Percentiles rank a stretch among this genome's conserved stretches.
Evolutionary conservation across 2,888 invertebrate species (phyloP).

Genomic region (Tetranychus piercei): DNA sequence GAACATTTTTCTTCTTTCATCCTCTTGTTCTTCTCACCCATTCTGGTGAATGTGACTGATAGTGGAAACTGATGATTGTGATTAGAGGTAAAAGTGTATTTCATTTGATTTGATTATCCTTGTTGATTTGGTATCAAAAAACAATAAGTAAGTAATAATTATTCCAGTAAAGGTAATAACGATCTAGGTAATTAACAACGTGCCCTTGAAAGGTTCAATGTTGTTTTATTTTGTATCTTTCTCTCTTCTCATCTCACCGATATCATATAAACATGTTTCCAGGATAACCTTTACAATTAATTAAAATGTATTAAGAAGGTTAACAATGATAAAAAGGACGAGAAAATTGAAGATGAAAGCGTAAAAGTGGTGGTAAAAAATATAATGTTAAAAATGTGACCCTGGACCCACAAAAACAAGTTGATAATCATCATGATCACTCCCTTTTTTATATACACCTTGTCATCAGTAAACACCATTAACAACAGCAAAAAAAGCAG

Average conservation of each 20-base stretch:
- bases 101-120: not conserved
- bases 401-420: not conserved
- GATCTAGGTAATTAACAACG: no score
- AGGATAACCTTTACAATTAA: not conserved
- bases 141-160: not conserved
- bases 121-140: no score
- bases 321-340: not conserved
- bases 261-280: not conserved
- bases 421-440: not conserved
- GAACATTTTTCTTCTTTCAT: not conserved
- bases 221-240: not conserved
- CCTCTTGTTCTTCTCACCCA: not conserved
- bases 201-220: not conserved
- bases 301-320: not conserved
- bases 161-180: not conserved
- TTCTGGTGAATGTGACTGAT: not conserved
- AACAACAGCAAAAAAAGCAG: no score
- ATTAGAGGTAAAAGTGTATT: not conserved
- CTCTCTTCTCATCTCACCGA: not conserved
- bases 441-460: not conserved
- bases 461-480: not conserved
- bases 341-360: not conserved
- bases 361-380: not conserved
- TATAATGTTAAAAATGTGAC: not conserved
- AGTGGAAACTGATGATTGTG: not conserved